phyloP scores from a whole-genome alignment of 2,888 invertebrate species.

The Leucophenga maculata region DNA sequence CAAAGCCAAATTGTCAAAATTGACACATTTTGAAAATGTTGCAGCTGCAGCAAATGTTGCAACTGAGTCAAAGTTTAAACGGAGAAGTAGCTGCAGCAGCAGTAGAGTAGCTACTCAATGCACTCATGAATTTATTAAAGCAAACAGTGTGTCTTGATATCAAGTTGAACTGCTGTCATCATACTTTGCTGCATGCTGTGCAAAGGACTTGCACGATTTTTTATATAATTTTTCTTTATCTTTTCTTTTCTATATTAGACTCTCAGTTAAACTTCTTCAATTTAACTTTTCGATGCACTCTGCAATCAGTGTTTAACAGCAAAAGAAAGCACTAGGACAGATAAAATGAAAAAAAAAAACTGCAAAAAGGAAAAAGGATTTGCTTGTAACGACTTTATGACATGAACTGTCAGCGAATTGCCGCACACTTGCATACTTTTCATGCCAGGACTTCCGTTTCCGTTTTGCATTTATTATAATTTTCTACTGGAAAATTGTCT shows the following conservation, averaged over 20 bases:
- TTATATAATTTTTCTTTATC: background rate
- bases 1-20: constrained; percentile 36
- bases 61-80: background rate
- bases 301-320: constrained; percentile 23
- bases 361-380: background rate
- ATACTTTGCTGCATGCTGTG: constrained; percentile 20
- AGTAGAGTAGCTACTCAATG: background rate
- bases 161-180: constrained; percentile 12
- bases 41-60: background rate
- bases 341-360: background rate
- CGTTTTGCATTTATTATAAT: constrained; percentile 10
- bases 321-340: background rate
- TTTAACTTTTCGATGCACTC: constrained; percentile 25
- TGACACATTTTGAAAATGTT: constrained; percentile 49
- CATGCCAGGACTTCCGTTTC: constrained; percentile 15
- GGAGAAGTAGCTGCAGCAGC: background rate
- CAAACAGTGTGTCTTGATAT: background rate
- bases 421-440: constrained; percentile 9
- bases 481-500: background rate
- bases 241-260: background rate
- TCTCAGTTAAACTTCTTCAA: constrained; percentile 26
- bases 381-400: constrained; percentile 12
- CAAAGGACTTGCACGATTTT: background rate
- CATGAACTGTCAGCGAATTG: constrained; percentile 21
- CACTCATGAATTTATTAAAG: background rate